Evolutionary conservation across 2,888 invertebrate genomes (phyloP).

Genomic region (Gymnoscelis rufifasciata): DNA sequence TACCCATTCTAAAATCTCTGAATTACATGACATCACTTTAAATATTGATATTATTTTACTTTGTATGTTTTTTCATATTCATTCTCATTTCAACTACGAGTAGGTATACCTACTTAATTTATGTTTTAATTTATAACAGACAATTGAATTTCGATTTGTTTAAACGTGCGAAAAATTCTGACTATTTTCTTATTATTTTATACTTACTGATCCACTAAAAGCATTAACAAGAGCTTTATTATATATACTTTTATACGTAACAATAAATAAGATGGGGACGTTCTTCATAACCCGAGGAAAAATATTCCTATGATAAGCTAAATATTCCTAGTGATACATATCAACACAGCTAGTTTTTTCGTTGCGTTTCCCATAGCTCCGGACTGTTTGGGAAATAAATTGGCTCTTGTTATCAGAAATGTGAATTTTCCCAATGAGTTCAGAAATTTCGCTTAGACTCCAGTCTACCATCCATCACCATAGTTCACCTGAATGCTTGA

Average conservation of each 20-base stretch:
- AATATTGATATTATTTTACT: too few relatives aligned
- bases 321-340: too few relatives aligned
- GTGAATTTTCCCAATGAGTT: conserved; percentile 57
- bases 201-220: conserved; percentile 49
- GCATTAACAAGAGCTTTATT: conserved; percentile 30
- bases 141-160: conserved; percentile 33
- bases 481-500: conserved; percentile 50
- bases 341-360: conserved; percentile 37
- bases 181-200: not conserved
- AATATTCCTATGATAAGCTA: too few relatives aligned
- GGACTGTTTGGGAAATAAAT: conserved; percentile 58
- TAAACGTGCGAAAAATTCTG: not conserved
- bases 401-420: conserved; percentile 38
- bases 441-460: conserved; percentile 64
- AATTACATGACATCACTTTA: conserved; percentile 58
- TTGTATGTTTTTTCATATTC: too few relatives aligned
- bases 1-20: conserved; percentile 35
- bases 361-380: conserved; percentile 48
- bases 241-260: conserved; percentile 5
- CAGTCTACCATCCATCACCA: conserved; percentile 63
- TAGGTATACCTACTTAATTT: too few relatives aligned
- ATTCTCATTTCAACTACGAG: too few relatives aligned
- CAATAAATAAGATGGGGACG: conserved; percentile 2
- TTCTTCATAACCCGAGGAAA: too few relatives aligned
- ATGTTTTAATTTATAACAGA: too few relatives aligned